Evolutionary conservation across 2,113 vertebrate species (phyloP).

Genomic region (Cinclus cinclus): DNA sequence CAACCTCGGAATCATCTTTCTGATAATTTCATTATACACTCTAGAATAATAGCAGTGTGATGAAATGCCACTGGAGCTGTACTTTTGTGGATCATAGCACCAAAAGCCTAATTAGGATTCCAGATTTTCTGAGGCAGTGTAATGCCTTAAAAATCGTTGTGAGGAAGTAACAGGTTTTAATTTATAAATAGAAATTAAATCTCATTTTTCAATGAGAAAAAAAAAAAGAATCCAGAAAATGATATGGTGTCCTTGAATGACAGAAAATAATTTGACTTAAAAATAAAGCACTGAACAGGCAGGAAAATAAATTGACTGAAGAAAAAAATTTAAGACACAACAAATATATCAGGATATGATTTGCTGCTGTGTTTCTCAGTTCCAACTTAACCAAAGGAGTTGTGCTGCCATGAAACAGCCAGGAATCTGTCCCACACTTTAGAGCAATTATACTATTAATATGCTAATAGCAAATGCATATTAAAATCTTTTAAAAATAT

Average conservation of each 20-base stretch:
- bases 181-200: neutral
- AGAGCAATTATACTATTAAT: slow-evolving; percentile 32
- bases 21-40: neutral
- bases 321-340: neutral
- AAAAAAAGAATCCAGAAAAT: neutral
- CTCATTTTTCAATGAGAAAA: neutral
- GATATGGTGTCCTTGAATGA: neutral
- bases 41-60: neutral
- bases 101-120: neutral
- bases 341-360: neutral
- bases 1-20: neutral
- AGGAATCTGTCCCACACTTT: neutral
- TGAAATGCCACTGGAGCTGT: neutral
- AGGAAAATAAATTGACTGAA: neutral
- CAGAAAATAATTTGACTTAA: neutral
- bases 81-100: neutral
- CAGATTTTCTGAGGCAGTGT: neutral
- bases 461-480: neutral
- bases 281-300: neutral
- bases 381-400: neutral
- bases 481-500: slow-evolving; percentile 51
- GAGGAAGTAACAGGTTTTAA: neutral
- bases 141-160: neutral
- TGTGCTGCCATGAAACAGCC: neutral
- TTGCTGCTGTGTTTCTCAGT: neutral